Conservation (phyloP, 2,113 vertebrate genomes). For the Rhinogobius similis region DNA sequence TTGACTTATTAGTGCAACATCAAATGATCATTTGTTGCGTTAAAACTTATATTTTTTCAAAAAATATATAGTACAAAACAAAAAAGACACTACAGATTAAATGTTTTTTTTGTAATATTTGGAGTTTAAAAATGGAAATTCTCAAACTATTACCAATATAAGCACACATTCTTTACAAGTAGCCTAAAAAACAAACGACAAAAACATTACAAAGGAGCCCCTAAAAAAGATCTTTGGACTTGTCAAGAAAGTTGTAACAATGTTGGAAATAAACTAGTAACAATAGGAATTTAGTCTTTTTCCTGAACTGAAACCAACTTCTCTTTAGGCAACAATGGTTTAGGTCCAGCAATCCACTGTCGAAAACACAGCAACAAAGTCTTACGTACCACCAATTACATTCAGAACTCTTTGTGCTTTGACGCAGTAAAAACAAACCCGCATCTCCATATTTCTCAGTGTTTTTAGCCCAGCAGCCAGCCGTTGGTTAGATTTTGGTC, state of each 20-base stretch:
- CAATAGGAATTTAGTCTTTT: neutral
- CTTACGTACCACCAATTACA: conserved; percentile 3
- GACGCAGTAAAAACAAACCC: neutral
- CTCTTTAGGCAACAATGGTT: neutral
- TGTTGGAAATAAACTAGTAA: neutral
- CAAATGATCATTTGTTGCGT: neutral
- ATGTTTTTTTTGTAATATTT: neutral
- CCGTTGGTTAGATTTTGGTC: conserved; percentile 46
- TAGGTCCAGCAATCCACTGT: neutral
- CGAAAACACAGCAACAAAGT: neutral
- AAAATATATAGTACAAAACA: neutral
- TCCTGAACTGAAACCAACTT: neutral
- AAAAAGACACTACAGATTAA: neutral
- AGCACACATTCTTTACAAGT: neutral
- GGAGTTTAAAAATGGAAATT: neutral
- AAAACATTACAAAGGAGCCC: neutral
- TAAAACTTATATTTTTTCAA: neutral
- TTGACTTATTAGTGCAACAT: neutral
- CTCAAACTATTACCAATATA: neutral
- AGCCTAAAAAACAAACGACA: neutral
- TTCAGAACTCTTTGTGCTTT: neutral
- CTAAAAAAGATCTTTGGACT: neutral
- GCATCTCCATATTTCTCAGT: conserved; percentile 10
- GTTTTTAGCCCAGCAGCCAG: conserved; percentile 4
- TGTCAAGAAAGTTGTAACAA: neutral